Evolutionary conservation across 2,888 invertebrate species (phyloP).

Genomic region (Tipula unca): DNA sequence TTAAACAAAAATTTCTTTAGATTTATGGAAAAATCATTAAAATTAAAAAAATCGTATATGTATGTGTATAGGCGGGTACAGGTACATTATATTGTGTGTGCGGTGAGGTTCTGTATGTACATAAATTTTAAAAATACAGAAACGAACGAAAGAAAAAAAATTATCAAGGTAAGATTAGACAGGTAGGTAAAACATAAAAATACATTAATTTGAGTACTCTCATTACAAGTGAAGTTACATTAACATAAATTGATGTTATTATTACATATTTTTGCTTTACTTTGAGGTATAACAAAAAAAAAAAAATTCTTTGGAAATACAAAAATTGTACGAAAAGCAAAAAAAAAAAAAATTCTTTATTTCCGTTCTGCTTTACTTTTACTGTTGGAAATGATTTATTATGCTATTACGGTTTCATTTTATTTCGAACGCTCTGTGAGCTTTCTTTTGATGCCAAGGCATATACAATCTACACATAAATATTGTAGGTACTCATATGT

Average conservation of each 20-base stretch:
- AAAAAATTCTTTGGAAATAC: neutral
- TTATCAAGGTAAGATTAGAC: neutral
- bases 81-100: neutral
- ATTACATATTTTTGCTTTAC: slow-evolving; percentile 14
- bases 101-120: too few relatives aligned
- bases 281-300: neutral
- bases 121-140: neutral
- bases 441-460: neutral
- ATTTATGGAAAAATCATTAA: neutral
- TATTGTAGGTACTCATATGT: too few relatives aligned
- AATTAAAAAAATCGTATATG: neutral
- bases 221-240: slow-evolving; percentile 14
- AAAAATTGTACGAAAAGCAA: neutral
- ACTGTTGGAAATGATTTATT: slow-evolving; percentile 14
- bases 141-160: neutral
- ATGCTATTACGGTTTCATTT: neutral
- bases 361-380: slow-evolving; percentile 8
- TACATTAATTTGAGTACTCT: slow-evolving; percentile 14
- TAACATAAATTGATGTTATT: slow-evolving; percentile 14
- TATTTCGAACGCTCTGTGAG: neutral
- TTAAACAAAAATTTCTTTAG: neutral
- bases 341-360: neutral
- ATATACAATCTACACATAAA: too few relatives aligned
- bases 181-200: slow-evolving; percentile 14
- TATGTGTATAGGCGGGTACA: neutral